Conservation (phyloP, 2,113 vertebrate genomes). For the Colistium nudipinnis region DNA sequence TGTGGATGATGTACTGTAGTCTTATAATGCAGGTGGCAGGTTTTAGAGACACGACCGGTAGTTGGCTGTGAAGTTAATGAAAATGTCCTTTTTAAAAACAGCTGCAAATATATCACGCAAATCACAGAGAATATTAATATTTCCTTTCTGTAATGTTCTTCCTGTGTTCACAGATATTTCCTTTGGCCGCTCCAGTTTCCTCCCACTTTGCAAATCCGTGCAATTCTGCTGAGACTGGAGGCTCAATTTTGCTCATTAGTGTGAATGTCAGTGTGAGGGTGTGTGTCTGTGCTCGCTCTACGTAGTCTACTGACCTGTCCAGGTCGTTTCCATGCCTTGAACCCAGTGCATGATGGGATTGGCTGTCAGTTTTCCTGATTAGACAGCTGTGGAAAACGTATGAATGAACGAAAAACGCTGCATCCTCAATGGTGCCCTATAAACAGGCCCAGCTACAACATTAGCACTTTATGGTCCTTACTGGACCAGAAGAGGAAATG, state of each 20-base stretch:
- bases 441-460: constrained; percentile 29
- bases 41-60: not conserved
- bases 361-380: constrained; percentile 9
- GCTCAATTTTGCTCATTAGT: constrained; percentile 55
- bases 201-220: constrained; percentile 52
- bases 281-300: constrained; percentile 41
- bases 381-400: constrained; percentile 39
- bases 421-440: constrained; percentile 52
- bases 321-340: constrained; percentile 51
- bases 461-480: constrained; percentile 46
- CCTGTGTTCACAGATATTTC: constrained; percentile 55
- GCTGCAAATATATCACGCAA: constrained; percentile 26
- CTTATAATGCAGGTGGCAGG: not conserved
- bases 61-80: constrained; percentile 5
- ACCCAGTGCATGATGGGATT: constrained; percentile 27
- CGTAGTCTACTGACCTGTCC: constrained; percentile 39
- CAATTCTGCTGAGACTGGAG: constrained; percentile 32
- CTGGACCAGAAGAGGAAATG: constrained; percentile 64
- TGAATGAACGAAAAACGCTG: constrained; percentile 42
- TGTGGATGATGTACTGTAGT: not conserved
- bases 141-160: constrained; percentile 42
- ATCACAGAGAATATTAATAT: constrained; percentile 42
- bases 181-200: constrained; percentile 61
- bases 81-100: constrained; percentile 27
- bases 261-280: constrained; percentile 38